Evolutionary conservation across 2,888 invertebrate species (phyloP), one percentile per base, ranked within the genome.

Genomic region (Diarsia rubi): DNA sequence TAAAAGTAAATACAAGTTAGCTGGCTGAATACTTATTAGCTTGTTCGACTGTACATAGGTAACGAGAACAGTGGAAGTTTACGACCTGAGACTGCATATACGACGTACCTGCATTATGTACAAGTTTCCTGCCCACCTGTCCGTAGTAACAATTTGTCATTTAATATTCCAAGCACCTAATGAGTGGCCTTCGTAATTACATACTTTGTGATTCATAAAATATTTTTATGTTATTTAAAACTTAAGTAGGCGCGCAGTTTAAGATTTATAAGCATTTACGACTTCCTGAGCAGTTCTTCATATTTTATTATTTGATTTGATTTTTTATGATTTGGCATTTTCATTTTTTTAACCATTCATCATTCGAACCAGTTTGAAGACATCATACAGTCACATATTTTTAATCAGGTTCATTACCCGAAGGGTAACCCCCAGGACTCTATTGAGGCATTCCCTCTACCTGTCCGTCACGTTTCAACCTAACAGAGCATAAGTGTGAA

Each of bases 111-210:
- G 62, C 16, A 62, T 62, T 62, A 62, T 62, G n/a, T 62, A 37
- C 60, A 31, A n/a, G 57, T 45, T 73, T 75, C 66, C 71, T 78
- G 69, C 27, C 63, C 76, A 84, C 73, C 76, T 76, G 77, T 31
- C n/a, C 37, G 63, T 24, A 9, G 19, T 6, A 8, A 68, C 54
- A 64, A 49, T 63, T 52, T 69, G 65, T 69, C 62, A 65, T 62
- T 78, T 42, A 70, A 68, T 69, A 75, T 74, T 73, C 76, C 3
- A n/a, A 75, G 54, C 69, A n/a, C 37, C 19, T 70, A 64, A 78
- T 73, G 66, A 67, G n/a, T 47, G 60, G 21, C 79, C 79, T 86
- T 79, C 45, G 59, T 70, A 72, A 83, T 78, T 83, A 60, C 24
- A 77, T 69, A 67, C 71, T 75, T 83, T 71, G 66, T 79, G 60